Percentiles rank a stretch among this genome's conserved stretches.
These are phyloP conservation scores for Tubulanus polymorphus DNA, from an alignment of 2,888 invertebrate genomes.

Conservation along the genomic window DNA sequence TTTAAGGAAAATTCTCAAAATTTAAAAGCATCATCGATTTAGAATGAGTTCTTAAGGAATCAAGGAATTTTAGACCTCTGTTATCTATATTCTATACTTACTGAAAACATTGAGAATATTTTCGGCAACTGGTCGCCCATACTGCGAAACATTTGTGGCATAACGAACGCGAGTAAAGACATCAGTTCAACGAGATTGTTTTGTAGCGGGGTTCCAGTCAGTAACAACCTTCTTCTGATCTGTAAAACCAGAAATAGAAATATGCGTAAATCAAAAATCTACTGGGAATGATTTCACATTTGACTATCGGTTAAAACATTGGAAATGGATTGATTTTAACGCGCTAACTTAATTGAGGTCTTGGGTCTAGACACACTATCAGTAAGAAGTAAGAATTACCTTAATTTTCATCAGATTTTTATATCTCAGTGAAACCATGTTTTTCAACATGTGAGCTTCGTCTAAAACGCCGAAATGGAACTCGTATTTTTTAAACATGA, in stretches of 20 bases:
- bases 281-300: too few species aligned
- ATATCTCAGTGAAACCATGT: slow-evolving; percentile 89
- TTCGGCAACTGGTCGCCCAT: slow-evolving; percentile 82
- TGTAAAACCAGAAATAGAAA: slow-evolving; percentile 20
- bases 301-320: too few species aligned
- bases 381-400: slow-evolving; percentile 56
- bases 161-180: slow-evolving; percentile 91
- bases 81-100: too few species aligned
- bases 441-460: slow-evolving; percentile 97
- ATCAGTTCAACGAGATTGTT: slow-evolving; percentile 93
- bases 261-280: not conserved
- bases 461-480: slow-evolving; percentile 93
- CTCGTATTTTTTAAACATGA: slow-evolving; percentile 77
- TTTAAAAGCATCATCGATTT: not conserved
- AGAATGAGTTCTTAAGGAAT: too few species aligned
- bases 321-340: too few species aligned
- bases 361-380: too few species aligned
- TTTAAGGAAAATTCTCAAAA: slow-evolving; percentile 8
- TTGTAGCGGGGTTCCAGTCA: slow-evolving; percentile 95
- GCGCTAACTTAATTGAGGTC: too few species aligned
- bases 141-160: slow-evolving; percentile 89
- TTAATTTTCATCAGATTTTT: slow-evolving; percentile 82
- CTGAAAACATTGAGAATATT: slow-evolving; percentile 65
- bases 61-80: too few species aligned
- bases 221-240: slow-evolving; percentile 76